These are phyloP conservation scores for Umimayanthus chanpuru DNA, from an alignment of 92 coral and sea anemone species.

Conservation along the genomic window DNA sequence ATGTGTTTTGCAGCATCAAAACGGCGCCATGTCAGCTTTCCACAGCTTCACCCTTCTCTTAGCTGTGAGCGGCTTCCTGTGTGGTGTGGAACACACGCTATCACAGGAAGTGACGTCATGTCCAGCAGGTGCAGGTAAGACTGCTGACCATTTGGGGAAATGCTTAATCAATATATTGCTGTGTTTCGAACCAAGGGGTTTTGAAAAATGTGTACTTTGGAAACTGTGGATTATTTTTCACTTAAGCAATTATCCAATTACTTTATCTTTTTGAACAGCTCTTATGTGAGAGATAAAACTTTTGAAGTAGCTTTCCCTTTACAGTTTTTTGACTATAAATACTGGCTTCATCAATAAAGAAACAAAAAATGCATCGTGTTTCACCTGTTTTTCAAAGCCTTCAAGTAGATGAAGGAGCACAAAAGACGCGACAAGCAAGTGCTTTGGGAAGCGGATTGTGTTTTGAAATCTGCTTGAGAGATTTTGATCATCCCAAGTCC, in stretches of 20 bases:
- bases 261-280: too few relatives aligned
- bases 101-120: slow-evolving; percentile 27
- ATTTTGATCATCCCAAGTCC: too few relatives aligned
- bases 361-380: not conserved
- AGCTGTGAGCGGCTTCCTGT: not conserved
- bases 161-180: not conserved
- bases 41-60: not conserved
- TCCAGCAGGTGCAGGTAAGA: slow-evolving; percentile 34
- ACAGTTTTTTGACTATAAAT: not conserved
- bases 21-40: not conserved
- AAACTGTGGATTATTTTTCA: too few relatives aligned
- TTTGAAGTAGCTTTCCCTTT: not conserved
- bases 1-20: not conserved
- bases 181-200: too few relatives aligned
- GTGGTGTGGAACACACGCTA: not conserved
- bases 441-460: too few relatives aligned
- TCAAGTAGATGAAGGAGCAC: too few relatives aligned
- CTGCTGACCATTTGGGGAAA: not conserved
- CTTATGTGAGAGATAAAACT: too few relatives aligned
- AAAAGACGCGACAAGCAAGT: too few relatives aligned
- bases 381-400: not conserved
- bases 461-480: too few relatives aligned
- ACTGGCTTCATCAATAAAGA: not conserved
- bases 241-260: not conserved
- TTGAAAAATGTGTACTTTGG: not conserved